phyloP scores from a whole-genome alignment of 2,113 vertebrate species.

The Perca schrenkii region DNA sequence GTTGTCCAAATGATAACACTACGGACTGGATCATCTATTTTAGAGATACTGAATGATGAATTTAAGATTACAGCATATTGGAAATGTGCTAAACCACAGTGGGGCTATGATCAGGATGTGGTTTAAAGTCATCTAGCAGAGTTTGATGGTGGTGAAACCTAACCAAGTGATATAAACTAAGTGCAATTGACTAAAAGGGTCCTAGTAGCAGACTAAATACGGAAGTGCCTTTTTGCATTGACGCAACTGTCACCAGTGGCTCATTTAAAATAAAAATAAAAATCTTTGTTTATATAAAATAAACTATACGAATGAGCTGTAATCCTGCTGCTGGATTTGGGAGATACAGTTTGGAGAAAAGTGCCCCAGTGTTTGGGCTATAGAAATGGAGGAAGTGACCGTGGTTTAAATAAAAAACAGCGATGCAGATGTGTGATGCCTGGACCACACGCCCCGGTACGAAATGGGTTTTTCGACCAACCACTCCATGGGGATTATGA shows the following conservation, averaged over 20 bases:
- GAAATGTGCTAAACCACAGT: slow-evolving; percentile 48
- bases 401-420: slow-evolving; percentile 13
- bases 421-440: slow-evolving; percentile 9
- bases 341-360: slow-evolving; percentile 24
- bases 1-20: slow-evolving; percentile 22
- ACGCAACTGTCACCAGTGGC: slow-evolving; percentile 51
- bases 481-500: slow-evolving; percentile 29
- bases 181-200: slow-evolving; percentile 76
- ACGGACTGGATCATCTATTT: slow-evolving; percentile 38
- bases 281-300: slow-evolving; percentile 43
- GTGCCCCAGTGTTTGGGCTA: slow-evolving; percentile 12
- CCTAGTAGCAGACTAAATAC: slow-evolving; percentile 60
- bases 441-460: slow-evolving; percentile 21
- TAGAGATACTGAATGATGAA: slow-evolving; percentile 41
- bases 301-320: slow-evolving; percentile 46
- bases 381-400: slow-evolving; percentile 37
- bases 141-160: slow-evolving; percentile 33
- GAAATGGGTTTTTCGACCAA: slow-evolving; percentile 28
- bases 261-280: slow-evolving; percentile 21
- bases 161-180: slow-evolving; percentile 69
- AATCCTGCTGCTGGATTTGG: slow-evolving; percentile 79
- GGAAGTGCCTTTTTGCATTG: slow-evolving; percentile 75
- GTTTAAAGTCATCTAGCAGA: slow-evolving; percentile 43
- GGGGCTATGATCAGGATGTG: slow-evolving; percentile 37
- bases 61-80: slow-evolving; percentile 37